Percentiles rank a stretch among this genome's conserved stretches.
Evolutionary conservation across 1,140 invertebrate genomes (phyloP).

Genomic region (Stenopsyche tienmushanensis): DNA sequence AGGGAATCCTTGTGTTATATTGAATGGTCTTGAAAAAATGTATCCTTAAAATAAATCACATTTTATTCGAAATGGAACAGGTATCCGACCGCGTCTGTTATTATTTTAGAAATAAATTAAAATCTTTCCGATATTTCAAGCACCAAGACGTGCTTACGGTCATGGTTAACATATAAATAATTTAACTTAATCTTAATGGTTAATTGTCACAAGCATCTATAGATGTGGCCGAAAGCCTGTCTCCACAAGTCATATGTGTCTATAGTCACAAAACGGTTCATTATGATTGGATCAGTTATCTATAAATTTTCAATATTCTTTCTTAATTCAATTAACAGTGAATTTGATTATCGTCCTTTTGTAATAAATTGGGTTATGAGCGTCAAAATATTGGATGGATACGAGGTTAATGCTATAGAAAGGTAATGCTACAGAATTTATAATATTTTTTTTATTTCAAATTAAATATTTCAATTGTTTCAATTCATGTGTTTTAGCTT

Average conservation of each 20-base stretch:
- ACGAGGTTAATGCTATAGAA: constrained; percentile 85
- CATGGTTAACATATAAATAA: no score
- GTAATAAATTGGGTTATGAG: constrained; percentile 90
- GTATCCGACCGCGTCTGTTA: no score
- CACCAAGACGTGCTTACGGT: no score
- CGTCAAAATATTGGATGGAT: constrained; percentile 85
- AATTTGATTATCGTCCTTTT: constrained; percentile 90
- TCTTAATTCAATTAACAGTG: constrained; percentile 56
- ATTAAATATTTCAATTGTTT: neutral
- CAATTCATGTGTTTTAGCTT: constrained; percentile 60
- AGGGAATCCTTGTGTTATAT: constrained; percentile 82
- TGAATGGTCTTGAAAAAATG: constrained; percentile 64
- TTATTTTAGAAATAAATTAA: no score
- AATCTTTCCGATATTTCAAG: no score
- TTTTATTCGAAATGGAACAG: no score
- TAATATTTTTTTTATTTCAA: constrained; percentile 26
- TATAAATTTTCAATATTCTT: neutral
- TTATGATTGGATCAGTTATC: neutral
- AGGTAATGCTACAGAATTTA: constrained; percentile 60
- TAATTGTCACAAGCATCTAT: neutral
- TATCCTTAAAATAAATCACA: constrained; percentile 70
- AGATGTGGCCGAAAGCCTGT: no score
- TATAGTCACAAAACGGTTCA: neutral
- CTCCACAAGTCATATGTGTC: no score
- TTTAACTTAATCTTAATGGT: no score